Evolutionary conservation across 2,888 invertebrate genomes (phyloP), one percentile per base, ranked within the genome.

Genomic region (Leptopilina drosophilae): DNA sequence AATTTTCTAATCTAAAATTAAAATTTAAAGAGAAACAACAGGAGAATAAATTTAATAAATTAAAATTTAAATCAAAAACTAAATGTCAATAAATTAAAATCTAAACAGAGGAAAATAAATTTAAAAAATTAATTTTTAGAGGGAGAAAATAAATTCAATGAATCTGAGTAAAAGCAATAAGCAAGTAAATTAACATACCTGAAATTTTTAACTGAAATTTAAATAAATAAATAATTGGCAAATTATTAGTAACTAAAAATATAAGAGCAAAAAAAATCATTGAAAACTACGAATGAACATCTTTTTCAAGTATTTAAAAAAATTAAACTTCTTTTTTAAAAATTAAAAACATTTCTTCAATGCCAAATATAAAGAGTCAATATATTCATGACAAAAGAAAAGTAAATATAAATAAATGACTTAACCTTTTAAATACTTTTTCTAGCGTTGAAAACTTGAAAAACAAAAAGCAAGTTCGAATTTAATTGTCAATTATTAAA

Each of bases 171-270:
- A 42, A 42, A 42, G n/a, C n/a, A n/a, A n/a, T n/a, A 42, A 42
- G 8, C 42, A 42, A 42, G 42, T 42, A 8, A 42, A 42, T 7
- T 8, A 42, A 8, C 78, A 81, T 73, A 83, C 78, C 76, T 59
- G 65, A 53, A 20, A 26, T 53, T 69, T 12, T 12, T 53, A 14
- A 14, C 53, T 7, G 26, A 53, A 69, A 69, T 69, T 69, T 49
- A 84, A 78, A 80, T 84, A 83, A 81, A 85, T 81, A 82, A 83
- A 85, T 84, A 82, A 85, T 83, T 85, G 83, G 56, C 75, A 73
- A 78, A 78, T 33, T 49, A 11, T 49, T 53, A 49, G 53, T 12
- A n/a, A 49, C 64, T 40, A 69, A 77, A 49, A 42, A 69, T 33
- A 40, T 9, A 11, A 73, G 42, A 65, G 14, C 77, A 46, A 78